phyloP scores from a whole-genome alignment of 23 tunicate genomes.

The Trididemnum clinides region DNA sequence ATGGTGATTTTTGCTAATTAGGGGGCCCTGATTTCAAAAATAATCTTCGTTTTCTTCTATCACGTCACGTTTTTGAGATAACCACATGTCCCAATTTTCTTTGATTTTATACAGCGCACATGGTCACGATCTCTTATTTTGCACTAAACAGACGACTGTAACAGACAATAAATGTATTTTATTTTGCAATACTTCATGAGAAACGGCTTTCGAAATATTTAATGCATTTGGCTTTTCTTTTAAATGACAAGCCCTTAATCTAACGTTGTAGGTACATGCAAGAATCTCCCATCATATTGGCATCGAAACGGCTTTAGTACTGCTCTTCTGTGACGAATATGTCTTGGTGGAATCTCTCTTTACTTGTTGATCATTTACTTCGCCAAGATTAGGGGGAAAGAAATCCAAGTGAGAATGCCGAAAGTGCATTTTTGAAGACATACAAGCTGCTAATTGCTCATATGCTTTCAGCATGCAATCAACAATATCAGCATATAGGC shows the following conservation, averaged over 20 bases:
- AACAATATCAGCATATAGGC: background rate
- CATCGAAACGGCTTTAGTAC: constrained; percentile 22
- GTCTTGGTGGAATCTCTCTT: constrained; percentile 1
- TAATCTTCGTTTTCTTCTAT: no score
- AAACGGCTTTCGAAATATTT: background rate
- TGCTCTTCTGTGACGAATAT: background rate
- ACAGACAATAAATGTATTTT: background rate
- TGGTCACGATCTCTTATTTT: constrained; percentile 11
- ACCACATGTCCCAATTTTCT: no score
- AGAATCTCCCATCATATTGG: constrained; percentile 40
- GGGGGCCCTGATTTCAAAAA: no score
- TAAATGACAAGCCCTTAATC: background rate
- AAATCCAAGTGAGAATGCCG: constrained; percentile 27
- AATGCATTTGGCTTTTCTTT: constrained; percentile 16
- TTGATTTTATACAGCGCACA: constrained; percentile 18
- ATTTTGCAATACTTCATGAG: background rate
- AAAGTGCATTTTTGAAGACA: constrained; percentile 16
- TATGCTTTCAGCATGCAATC: constrained; percentile 34
- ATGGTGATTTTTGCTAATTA: no score
- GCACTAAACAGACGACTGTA: constrained; percentile 21
- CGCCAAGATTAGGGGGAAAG: constrained; percentile 33
- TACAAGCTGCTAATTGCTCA: constrained; percentile 4
- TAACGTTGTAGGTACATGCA: background rate
- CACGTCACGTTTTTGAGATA: no score
- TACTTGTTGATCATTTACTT: constrained; percentile 22